Base-by-base conservation (phyloP, 2,888 invertebrate species). In the Molorchus minor region DNA sequence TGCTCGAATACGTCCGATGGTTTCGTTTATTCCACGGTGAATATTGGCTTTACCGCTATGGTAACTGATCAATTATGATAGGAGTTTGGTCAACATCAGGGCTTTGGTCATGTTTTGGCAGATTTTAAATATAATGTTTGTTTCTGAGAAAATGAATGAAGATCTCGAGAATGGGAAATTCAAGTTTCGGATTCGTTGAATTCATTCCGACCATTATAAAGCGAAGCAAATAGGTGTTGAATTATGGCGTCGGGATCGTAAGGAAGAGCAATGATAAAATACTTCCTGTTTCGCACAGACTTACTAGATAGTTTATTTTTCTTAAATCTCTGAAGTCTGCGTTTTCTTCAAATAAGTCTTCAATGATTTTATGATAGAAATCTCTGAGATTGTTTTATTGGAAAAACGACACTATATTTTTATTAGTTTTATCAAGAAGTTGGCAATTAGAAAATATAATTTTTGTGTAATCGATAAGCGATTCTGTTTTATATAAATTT, bases 281-380 rank as follows among this genome's bases (percentile, higher is more conserved):
- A 25, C 17, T 44, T 7, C 19, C n/a, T 40, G 5, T 2, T 16
- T 12, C 43, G 43, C 43, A 43, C 20, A 10, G 19, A 43, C 20
- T 43, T 43, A 10, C 43, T 43, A n/a, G 43, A 20, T 43, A 20
- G 3, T 43, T 40, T 40, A 40, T 40, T 40, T 40, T 15, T 2
- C 15, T 43, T 43, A 5, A 43, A 20, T 43, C 12, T 1, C 20
- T n/a, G n/a, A 43, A 19, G 17, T 43, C 43, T 43, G 43, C 20
- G 43, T 43, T 43, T 43, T 43, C 43, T 43, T 43, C 43, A n/a
- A 43, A 10, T 20, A 43, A 40, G 15, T 40, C 40, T 40, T 40
- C 40, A 43, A 43, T 43, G 43, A 17, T 43, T 43, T 43, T 43
- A 19, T 43, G 20, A 19, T 43, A 20, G 20, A 20, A 43, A 43